Conservation (phyloP, 2,113 vertebrate genomes). For the Epinephelus cyanopodus region DNA sequence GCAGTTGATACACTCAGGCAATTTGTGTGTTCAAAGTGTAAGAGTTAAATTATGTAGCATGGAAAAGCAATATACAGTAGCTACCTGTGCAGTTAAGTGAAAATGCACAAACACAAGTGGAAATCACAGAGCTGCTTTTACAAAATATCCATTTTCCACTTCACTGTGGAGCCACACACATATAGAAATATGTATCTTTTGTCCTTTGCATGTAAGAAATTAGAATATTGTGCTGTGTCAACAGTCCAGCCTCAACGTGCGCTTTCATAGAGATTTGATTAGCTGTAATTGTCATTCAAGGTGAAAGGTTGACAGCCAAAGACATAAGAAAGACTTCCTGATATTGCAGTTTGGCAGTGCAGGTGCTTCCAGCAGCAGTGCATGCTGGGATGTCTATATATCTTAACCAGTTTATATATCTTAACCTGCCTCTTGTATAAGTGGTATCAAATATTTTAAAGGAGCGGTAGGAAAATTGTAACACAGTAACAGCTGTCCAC, state of each 20-base stretch:
- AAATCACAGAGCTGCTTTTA: conserved; percentile 17
- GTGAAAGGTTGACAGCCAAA: conserved; percentile 52
- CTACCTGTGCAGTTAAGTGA: conserved; percentile 24
- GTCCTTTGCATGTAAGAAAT: background rate
- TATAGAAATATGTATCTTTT: conserved; percentile 23
- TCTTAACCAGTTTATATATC: background rate
- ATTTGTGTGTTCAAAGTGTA: conserved; percentile 35
- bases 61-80: conserved; percentile 25
- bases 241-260: background rate
- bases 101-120: conserved; percentile 12
- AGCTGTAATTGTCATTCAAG: conserved; percentile 41
- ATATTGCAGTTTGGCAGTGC: conserved; percentile 29
- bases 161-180: conserved; percentile 6
- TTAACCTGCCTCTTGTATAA: background rate
- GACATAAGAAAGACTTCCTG: conserved; percentile 22
- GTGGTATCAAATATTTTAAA: background rate
- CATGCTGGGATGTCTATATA: conserved; percentile 27
- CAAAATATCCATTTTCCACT: conserved; percentile 33
- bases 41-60: conserved; percentile 36
- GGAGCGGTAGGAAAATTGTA: conserved; percentile 15
- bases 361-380: background rate
- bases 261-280: conserved; percentile 43
- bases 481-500: conserved; percentile 30
- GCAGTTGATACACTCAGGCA: conserved; percentile 23
- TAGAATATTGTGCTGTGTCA: conserved; percentile 40